Percentiles rank a stretch among this genome's conserved stretches.
These are phyloP conservation scores for Volucella inanis DNA, from an alignment of 2,888 invertebrate genomes.

Conservation along the genomic window DNA sequence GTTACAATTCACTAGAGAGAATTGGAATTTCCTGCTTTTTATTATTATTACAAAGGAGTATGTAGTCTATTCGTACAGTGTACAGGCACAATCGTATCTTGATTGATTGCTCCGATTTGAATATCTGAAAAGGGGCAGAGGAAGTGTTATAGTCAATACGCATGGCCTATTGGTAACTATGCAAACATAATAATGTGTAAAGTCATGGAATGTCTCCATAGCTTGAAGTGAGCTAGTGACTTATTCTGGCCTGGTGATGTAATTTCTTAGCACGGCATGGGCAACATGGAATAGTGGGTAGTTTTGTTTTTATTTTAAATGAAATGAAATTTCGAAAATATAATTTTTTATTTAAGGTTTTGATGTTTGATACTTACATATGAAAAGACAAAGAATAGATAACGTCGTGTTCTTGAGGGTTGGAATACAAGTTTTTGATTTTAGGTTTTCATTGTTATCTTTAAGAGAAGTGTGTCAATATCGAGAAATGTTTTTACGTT, in stretches of 20 bases:
- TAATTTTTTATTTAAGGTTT: too few species aligned
- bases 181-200: constrained; percentile 29
- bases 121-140: constrained; percentile 4
- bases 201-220: constrained; percentile 19
- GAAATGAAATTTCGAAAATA: too few species aligned
- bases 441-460: too few species aligned
- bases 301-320: not conserved
- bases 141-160: constrained; percentile 8
- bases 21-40: constrained; percentile 48
- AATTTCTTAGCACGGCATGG: constrained; percentile 13
- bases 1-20: constrained; percentile 21
- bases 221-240: constrained; percentile 28
- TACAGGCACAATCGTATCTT: constrained; percentile 43
- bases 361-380: too few species aligned
- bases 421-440: too few species aligned
- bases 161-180: constrained; percentile 34
- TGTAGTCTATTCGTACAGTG: not conserved
- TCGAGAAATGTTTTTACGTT: too few species aligned
- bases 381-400: too few species aligned
- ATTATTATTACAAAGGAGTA: constrained; percentile 16
- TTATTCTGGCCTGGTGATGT: constrained; percentile 37
- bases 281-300: not conserved
- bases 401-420: too few species aligned
- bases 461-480: too few species aligned
- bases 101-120: constrained; percentile 56